These are phyloP conservation scores for Catocala sponsa DNA, from an alignment of 2,888 invertebrate species.

Conservation along the genomic window DNA sequence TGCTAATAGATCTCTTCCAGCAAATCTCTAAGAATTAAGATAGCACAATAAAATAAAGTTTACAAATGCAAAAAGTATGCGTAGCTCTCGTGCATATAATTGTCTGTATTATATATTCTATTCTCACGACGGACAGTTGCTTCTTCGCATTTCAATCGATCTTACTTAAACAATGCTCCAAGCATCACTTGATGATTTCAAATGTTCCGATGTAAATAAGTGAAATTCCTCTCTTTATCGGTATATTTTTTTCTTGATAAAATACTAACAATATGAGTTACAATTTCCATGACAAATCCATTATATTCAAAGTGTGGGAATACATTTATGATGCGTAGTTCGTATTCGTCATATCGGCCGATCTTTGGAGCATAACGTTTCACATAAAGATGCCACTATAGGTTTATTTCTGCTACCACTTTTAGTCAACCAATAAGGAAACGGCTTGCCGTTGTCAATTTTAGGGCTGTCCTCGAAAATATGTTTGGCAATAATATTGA, in stretches of 20 bases:
- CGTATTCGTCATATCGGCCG: conserved; percentile 17
- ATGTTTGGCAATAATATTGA: too few relatives aligned
- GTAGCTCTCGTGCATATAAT: too few relatives aligned
- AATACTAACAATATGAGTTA: not conserved
- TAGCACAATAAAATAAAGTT: too few relatives aligned
- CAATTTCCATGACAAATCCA: conserved; percentile 29
- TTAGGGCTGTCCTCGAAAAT: conserved; percentile 6
- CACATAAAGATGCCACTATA: conserved; percentile 11
- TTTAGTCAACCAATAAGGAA: conserved; percentile 48
- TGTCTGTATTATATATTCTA: not conserved
- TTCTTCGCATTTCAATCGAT: not conserved
- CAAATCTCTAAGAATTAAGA: too few relatives aligned
- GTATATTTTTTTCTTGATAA: not conserved
- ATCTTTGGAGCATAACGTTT: not conserved
- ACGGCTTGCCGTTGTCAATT: conserved; percentile 19
- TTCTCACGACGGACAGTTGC: not conserved
- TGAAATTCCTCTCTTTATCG: conserved; percentile 1
- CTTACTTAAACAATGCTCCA: not conserved
- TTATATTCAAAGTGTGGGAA: conserved; percentile 42
- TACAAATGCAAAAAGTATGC: too few relatives aligned
- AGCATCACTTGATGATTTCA: not conserved
- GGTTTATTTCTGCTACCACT: conserved; percentile 37
- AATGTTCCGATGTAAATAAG: conserved; percentile 4
- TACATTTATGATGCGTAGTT: conserved; percentile 26
- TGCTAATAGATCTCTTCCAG: too few relatives aligned